Percentiles rank a stretch among this genome's conserved stretches.
phyloP scores from a whole-genome alignment of 2,888 invertebrate genomes.

The Micoletzkya japonica region DNA sequence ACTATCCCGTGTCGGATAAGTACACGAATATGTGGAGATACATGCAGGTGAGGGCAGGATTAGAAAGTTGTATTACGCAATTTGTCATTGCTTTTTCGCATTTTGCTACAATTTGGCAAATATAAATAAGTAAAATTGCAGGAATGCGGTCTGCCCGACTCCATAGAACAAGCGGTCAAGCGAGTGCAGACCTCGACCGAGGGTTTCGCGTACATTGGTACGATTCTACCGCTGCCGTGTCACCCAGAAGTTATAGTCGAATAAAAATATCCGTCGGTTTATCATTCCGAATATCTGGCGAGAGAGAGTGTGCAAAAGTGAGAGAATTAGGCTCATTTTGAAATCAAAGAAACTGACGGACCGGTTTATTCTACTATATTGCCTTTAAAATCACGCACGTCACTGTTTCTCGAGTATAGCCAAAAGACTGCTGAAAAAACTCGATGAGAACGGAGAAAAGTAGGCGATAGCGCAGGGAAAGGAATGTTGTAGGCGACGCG shows the following conservation, averaged over 20 bases:
- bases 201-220: slow-evolving; percentile 86
- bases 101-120: background rate
- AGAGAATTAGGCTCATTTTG: too few species aligned
- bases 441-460: background rate
- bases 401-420: background rate
- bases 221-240: slow-evolving; percentile 16
- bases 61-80: background rate
- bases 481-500: slow-evolving; percentile 75
- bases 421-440: background rate
- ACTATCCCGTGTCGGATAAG: slow-evolving; percentile 96
- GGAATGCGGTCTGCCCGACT: slow-evolving; percentile 79
- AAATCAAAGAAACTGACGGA: too few species aligned
- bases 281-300: too few species aligned
- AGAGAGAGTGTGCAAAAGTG: too few species aligned
- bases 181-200: slow-evolving; percentile 72
- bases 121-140: slow-evolving; percentile 49
- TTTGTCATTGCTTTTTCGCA: background rate
- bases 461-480: background rate
- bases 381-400: background rate
- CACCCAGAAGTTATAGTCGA: too few species aligned
- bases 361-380: background rate
- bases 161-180: slow-evolving; percentile 79
- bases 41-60: slow-evolving; percentile 36
- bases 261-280: too few species aligned
- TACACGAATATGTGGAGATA: slow-evolving; percentile 95